These are phyloP conservation scores for Myiothlypis chrysogaster DNA, from an alignment of 2,797 vertebrate species.

Conservation along the genomic window DNA sequence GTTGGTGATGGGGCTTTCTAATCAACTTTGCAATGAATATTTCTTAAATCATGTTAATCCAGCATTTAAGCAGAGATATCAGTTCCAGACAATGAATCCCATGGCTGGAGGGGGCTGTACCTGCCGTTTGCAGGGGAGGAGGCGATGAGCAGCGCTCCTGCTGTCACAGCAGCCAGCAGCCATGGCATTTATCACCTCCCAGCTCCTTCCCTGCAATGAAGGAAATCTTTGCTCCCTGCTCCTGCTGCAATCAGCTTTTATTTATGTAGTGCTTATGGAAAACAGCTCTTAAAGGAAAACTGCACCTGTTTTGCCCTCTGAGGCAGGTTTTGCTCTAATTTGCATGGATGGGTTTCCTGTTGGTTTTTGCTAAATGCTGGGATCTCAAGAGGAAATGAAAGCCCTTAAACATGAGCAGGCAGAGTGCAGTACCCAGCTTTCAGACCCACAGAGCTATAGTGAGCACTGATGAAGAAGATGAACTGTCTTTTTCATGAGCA, in stretches of 20 bases:
- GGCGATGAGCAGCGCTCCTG: conserved; percentile 25
- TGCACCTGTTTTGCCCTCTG: conserved; percentile 16
- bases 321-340: conserved; percentile 11
- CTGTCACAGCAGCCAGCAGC: conserved; percentile 48
- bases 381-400: background rate
- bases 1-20: conserved; percentile 52
- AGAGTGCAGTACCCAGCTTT: background rate
- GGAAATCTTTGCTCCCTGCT: conserved; percentile 33
- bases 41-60: conserved; percentile 66
- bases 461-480: background rate
- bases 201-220: conserved; percentile 27
- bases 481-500: background rate
- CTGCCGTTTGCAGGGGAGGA: conserved; percentile 37
- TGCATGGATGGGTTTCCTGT: background rate
- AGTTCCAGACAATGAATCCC: conserved; percentile 63
- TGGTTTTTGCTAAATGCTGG: background rate
- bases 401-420: background rate
- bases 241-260: conserved; percentile 62
- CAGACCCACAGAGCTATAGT: background rate
- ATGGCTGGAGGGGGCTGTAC: conserved; percentile 64
- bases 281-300: conserved; percentile 53
- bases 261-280: conserved; percentile 48
- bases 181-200: conserved; percentile 47
- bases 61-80: conserved; percentile 42
- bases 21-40: conserved; percentile 58